Evolutionary conservation across 2,888 invertebrate genomes (phyloP).

Genomic region (Ormyrus nitidulus): DNA sequence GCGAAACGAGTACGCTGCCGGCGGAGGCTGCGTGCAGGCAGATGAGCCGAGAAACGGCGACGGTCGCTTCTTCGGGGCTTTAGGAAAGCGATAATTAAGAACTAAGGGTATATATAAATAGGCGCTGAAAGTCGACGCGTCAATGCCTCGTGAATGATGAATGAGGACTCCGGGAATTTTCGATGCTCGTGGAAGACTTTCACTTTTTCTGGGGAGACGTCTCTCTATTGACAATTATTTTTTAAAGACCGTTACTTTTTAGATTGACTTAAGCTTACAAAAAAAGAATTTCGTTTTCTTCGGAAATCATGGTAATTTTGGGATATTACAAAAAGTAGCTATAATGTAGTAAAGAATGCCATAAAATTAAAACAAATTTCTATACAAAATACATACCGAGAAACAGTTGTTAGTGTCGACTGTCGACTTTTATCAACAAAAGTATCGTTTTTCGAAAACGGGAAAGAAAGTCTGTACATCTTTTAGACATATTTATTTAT

Average conservation of each 20-base stretch:
- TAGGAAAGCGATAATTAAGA: slow-evolving; percentile 52
- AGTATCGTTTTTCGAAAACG: too few relatives aligned
- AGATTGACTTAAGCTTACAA: too few relatives aligned
- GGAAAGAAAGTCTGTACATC: not conserved
- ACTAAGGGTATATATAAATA: slow-evolving; percentile 46
- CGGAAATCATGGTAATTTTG: too few relatives aligned
- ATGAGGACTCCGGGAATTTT: slow-evolving; percentile 24
- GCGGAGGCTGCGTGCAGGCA: not conserved
- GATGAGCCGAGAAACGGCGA: slow-evolving; percentile 30
- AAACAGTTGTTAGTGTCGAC: too few relatives aligned
- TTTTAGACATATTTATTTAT: not conserved
- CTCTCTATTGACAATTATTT: too few relatives aligned
- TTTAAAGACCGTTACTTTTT: too few relatives aligned
- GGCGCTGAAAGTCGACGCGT: slow-evolving; percentile 46
- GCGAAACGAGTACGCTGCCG: not conserved
- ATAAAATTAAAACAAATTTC: too few relatives aligned
- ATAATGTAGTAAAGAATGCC: too few relatives aligned
- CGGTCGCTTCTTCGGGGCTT: slow-evolving; percentile 26
- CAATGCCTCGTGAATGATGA: slow-evolving; percentile 53
- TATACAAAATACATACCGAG: too few relatives aligned
- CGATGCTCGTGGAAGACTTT: slow-evolving; percentile 3
- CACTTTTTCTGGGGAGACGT: not conserved
- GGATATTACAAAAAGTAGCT: too few relatives aligned
- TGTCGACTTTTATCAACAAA: too few relatives aligned
- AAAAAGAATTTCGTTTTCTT: too few relatives aligned